Evolutionary conservation across 2,113 vertebrate genomes (phyloP), one percentile per base, ranked within the genome.

Genomic region (Hucho hucho): DNA sequence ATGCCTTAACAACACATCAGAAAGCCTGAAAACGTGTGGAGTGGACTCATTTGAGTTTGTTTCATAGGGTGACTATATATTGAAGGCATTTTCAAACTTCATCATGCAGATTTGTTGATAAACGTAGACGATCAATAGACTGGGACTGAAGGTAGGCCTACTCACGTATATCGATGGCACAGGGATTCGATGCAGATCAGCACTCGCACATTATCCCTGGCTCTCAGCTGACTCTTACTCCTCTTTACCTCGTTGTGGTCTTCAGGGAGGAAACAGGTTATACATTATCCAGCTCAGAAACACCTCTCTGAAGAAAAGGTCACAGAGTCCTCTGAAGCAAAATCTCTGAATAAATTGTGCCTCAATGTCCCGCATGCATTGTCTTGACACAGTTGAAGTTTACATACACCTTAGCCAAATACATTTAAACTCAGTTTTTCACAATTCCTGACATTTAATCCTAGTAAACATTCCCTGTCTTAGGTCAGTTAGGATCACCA

Each of bases 151-250:
- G 9, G 37, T 43, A 43, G 37, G 37, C 37, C 37, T n/a, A 90
- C 97, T 92, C 87, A 99, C 97, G 90, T 94, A 90, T 98, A 94
- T 85, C 93, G 90, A 76, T 98, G 96, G 78, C 97, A 99, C 53
- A 98, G 93, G 0, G 96, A 98, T 72, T 98, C 95, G 0, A 98
- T 97, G 89, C 97, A 99, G 92, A 99, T 95, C 86, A 98, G 79
- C 16, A 95, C 95, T 0, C 96, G 93, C 3, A 98, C 89, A 0
- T 92, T 94, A 77, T 96, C 97, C 78, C 95, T 86, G 47, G 95
- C 93, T 32, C 95, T 93, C 0, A 94, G 94, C 56, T 95, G 94
- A 61, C 86, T 93, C 80, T 94, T 94, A 79, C 92, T 95, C 84
- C 81, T 92, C 90, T 95, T 97, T 84, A 95, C 85, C 79, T 96